A percentile compares a stretch with the other conserved stretches of the same genome.
These are phyloP conservation scores for Eupithecia inturbata DNA, from an alignment of 2,888 invertebrate genomes.

Conservation along the genomic window DNA sequence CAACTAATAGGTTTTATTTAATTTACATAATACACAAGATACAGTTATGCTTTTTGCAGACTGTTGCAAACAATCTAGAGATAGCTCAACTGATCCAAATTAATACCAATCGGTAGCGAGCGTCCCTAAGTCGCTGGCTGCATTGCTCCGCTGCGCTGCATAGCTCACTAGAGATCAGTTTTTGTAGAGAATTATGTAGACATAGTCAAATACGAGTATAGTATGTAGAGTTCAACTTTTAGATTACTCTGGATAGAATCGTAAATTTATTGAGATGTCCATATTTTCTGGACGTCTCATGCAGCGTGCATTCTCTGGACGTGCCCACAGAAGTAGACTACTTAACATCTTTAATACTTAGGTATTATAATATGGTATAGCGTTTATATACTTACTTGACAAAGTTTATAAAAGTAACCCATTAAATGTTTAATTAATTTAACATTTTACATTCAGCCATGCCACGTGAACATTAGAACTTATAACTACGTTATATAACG, in stretches of 20 bases:
- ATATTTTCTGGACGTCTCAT: neutral
- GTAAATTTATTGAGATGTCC: no score
- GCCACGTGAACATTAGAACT: neutral
- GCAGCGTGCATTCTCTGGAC: no score
- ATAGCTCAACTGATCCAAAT: neutral
- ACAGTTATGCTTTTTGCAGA: neutral
- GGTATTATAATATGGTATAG: no score
- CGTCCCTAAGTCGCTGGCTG: slow-evolving; percentile 1
- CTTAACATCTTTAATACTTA: neutral
- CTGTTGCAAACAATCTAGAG: neutral
- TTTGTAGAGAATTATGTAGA: neutral
- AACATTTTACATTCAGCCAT: neutral
- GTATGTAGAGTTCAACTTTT: neutral
- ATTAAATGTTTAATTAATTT: neutral
- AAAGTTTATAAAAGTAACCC: neutral
- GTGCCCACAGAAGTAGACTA: neutral
- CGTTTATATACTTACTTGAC: neutral
- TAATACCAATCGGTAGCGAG: neutral
- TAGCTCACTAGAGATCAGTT: no score
- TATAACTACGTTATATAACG: no score
- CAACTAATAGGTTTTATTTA: no score
- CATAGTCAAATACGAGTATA: neutral
- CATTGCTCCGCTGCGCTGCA: no score
- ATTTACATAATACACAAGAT: neutral
- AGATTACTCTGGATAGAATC: neutral